These are phyloP conservation scores for Maniola hyperantus DNA, from an alignment of 2,888 invertebrate genomes.

Conservation along the genomic window DNA sequence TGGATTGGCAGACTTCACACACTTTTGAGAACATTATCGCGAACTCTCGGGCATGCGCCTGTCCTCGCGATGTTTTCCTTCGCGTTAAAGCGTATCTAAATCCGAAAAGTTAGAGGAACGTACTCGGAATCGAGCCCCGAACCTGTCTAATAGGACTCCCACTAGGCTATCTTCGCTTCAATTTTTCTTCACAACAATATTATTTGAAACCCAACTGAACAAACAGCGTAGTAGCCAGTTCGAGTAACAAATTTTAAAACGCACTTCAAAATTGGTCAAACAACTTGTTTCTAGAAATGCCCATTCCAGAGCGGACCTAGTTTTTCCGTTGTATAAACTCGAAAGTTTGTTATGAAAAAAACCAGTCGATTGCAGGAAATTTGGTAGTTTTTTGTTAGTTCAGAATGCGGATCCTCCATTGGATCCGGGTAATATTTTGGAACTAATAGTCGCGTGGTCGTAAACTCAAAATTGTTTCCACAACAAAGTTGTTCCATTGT, in stretches of 20 bases:
- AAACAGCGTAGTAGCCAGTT: not conserved
- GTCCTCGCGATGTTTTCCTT: no score
- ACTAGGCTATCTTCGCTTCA: no score
- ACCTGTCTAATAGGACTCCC: no score
- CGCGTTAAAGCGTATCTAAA: no score
- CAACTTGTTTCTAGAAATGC: constrained; percentile 27
- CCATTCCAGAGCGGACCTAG: constrained; percentile 23
- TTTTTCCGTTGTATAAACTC: constrained; percentile 28
- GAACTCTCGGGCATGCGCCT: no score
- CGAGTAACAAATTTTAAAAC: constrained; percentile 12
- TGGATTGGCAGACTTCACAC: no score
- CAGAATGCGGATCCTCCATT: constrained; percentile 33
- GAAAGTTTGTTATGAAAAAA: constrained; percentile 36
- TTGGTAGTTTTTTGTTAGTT: constrained; percentile 20
- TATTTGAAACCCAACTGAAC: not conserved
- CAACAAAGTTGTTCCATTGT: constrained; percentile 40
- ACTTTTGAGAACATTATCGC: no score
- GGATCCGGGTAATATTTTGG: constrained; percentile 35
- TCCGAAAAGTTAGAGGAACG: no score
- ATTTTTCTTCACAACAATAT: not conserved
- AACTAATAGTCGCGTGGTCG: constrained; percentile 40
- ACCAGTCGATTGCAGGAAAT: constrained; percentile 28
- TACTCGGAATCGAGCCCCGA: no score
- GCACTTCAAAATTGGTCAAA: constrained; percentile 16
- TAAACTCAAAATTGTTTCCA: constrained; percentile 40